Evolutionary conservation across 2,113 vertebrate genomes (phyloP), one percentile per base, ranked within the genome.

Genomic region (Rhinogobius similis): DNA sequence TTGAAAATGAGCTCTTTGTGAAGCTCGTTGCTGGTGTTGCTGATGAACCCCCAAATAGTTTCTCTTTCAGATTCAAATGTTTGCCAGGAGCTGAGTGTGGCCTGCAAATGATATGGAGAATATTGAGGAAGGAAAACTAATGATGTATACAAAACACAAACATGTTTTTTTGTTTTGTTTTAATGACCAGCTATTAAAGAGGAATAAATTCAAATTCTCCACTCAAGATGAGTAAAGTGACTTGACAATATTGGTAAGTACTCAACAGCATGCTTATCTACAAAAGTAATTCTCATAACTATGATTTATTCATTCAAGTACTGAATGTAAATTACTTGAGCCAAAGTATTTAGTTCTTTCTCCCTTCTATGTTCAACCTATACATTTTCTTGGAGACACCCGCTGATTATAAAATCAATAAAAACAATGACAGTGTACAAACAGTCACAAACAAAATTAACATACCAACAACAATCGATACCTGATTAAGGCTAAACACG

Each of bases 1-100:
- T 83, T 89, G 76, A 91, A 90, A 74, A 87, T 65, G 2, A 88
- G 79, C 11, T 90, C 85, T 77, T 79, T 90, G 23, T 82, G 78
- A 5, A 91, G 76, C 27, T 86, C 82, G 38, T 73, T 78, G 69
- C 74, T 82, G 50, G 78, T 76, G 10, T 80, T 78, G 39, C 55
- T 87, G 61, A 91, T 80, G 56, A 88, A 91, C 13, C 71, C 85
- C 83, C 87, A 83, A 27, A 91, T 55, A 0, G 26, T 65, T 82
- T 89, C 86, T 85, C 83, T 82, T 43, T 91, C 86, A 10, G 71
- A 52, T 68, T 91, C 90, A 46, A 91, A 90, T 20, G 39, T 68
- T 63, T 88, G 79, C 90, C 90, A 90, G 61, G 79, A 85, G 76
- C 79, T 84, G 62, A 90, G 61, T 5, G 67, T 86, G 18, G 58